Conservation (phyloP, 2,113 vertebrate species). For the Strigops habroptila region DNA sequence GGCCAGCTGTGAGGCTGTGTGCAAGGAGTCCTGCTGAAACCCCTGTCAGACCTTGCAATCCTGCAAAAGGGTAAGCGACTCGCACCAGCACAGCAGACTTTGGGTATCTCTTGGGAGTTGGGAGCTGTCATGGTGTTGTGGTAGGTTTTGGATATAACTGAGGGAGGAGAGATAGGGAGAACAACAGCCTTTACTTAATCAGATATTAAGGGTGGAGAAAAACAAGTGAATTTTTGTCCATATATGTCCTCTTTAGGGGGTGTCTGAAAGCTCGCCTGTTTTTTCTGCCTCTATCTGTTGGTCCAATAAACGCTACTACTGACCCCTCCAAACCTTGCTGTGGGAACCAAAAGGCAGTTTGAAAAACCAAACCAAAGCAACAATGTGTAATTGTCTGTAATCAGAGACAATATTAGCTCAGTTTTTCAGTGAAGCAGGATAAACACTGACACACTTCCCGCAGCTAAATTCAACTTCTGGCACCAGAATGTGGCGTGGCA, state of each 20-base stretch:
- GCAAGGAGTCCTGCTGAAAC: background rate
- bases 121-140: background rate
- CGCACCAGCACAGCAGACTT: background rate
- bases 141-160: background rate
- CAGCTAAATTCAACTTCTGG: constrained; percentile 37
- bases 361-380: constrained; percentile 8
- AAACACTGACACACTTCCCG: background rate
- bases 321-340: background rate
- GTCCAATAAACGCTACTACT: background rate
- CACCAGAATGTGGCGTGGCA: background rate
- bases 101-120: background rate
- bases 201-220: background rate
- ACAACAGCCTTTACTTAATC: background rate
- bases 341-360: background rate
- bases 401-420: constrained; percentile 10
- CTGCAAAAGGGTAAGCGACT: background rate
- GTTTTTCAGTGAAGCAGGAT: background rate
- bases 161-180: background rate
- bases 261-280: background rate
- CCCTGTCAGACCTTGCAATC: background rate
- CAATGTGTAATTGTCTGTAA: background rate
- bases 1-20: background rate
- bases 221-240: constrained; percentile 6
- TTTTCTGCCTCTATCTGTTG: background rate
- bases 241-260: background rate